Conservation (phyloP, 1,140 invertebrate species). For the Drosophila saltans region DNA sequence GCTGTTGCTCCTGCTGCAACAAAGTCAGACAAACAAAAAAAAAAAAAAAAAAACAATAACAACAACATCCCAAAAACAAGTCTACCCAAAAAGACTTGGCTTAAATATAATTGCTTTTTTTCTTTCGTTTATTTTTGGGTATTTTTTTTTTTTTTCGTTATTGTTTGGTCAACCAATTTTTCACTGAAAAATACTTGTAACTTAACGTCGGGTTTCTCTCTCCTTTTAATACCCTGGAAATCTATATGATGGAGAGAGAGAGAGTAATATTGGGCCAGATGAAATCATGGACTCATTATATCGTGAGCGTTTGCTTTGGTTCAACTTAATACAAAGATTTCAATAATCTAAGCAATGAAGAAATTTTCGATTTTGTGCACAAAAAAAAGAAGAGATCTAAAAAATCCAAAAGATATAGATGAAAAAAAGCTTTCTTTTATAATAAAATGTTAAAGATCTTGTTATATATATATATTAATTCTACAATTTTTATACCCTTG, state of each 20-base stretch:
- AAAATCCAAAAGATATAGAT: too few species aligned
- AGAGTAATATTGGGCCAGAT: too few species aligned
- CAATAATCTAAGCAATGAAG: too few species aligned
- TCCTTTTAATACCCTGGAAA: neutral
- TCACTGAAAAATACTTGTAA: conserved; percentile 5
- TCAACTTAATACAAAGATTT: too few species aligned
- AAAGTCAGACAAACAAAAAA: conserved; percentile 1
- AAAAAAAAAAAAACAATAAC: conserved; percentile 6
- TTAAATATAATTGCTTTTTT: conserved; percentile 43
- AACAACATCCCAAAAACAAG: neutral
- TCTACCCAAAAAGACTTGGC: conserved; percentile 6
- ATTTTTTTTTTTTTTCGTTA: neutral
- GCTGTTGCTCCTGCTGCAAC: neutral
- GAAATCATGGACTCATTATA: too few species aligned
- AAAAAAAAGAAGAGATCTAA: too few species aligned
- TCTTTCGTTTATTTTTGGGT: neutral
- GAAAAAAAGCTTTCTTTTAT: too few species aligned
- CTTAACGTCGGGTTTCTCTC: neutral
- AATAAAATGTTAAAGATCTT: too few species aligned
- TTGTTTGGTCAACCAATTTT: conserved; percentile 6
- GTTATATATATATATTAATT: too few species aligned
- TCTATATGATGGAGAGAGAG: neutral
- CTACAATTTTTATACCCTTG: too few species aligned
- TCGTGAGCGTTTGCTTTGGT: too few species aligned
- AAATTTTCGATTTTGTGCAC: too few species aligned